Percentiles rank a stretch among this genome's conserved stretches.
phyloP scores from a whole-genome alignment of 2,113 vertebrate genomes.

The Aptenodytes patagonicus region DNA sequence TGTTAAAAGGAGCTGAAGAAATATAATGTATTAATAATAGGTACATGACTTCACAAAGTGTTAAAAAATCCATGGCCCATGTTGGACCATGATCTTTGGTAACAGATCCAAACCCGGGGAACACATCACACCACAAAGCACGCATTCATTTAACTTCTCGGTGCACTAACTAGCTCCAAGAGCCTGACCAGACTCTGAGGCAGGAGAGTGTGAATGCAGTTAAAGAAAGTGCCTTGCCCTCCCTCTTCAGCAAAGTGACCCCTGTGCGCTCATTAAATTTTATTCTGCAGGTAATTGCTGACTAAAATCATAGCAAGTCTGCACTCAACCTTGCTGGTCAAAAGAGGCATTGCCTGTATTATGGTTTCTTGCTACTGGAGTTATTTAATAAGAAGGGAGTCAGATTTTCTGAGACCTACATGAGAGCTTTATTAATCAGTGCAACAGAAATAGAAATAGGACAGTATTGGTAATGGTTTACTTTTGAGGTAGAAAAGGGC shows the following conservation, averaged over 20 bases:
- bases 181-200: neutral
- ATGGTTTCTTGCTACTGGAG: neutral
- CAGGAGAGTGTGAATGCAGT: neutral
- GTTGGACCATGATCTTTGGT: neutral
- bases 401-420: neutral
- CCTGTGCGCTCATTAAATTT: neutral
- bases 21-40: neutral
- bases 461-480: neutral
- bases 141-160: neutral
- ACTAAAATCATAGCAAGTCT: neutral
- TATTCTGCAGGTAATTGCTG: slow-evolving; percentile 24
- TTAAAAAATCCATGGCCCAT: neutral
- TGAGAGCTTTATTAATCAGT: neutral
- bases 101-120: neutral
- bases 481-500: neutral
- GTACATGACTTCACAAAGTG: neutral
- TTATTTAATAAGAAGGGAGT: slow-evolving; percentile 21
- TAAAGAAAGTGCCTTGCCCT: neutral
- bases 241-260: neutral
- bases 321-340: neutral
- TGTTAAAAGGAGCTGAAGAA: neutral
- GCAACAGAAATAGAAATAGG: neutral
- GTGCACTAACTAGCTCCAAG: neutral
- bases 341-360: neutral
- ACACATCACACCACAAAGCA: rapidly evolving